A percentile compares a stretch with the other conserved stretches of the same genome.
Evolutionary conservation across 2,113 vertebrate genomes (phyloP).

Genomic region (Rhinopithecus roxellana): DNA sequence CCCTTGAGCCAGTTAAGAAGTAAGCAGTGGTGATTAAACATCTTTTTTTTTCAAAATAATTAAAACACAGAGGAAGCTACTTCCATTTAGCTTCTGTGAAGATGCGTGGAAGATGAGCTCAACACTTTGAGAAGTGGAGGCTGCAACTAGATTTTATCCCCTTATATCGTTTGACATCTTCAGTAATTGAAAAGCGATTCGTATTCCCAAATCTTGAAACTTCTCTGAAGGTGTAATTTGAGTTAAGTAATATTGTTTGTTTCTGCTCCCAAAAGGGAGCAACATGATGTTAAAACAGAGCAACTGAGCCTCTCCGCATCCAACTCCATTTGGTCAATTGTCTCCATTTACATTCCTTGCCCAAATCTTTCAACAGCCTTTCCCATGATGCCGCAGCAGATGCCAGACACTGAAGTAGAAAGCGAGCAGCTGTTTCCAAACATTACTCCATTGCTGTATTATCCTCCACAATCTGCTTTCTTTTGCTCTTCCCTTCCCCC

Average conservation of each 20-base stretch:
- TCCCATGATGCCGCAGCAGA: conserved; percentile 70
- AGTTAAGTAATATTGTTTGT: not conserved
- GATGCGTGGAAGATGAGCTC: not conserved
- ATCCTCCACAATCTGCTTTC: conserved; percentile 66
- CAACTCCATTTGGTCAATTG: conserved; percentile 58
- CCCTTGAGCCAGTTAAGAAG: conserved; percentile 43
- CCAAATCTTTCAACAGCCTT: conserved; percentile 75
- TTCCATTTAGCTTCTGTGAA: not conserved
- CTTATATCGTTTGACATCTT: not conserved
- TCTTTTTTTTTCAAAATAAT: not conserved
- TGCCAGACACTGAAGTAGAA: conserved; percentile 76
- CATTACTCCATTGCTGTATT: conserved; percentile 67
- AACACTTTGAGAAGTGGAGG: conserved; percentile 11
- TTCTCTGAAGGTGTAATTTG: conserved; percentile 18
- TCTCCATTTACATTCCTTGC: conserved; percentile 73
- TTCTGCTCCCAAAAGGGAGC: conserved; percentile 37
- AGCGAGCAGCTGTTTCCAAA: conserved; percentile 79
- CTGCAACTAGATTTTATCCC: not conserved
- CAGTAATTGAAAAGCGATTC: conserved; percentile 2
- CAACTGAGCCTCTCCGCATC: conserved; percentile 45
- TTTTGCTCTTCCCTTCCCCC: conserved; percentile 7
- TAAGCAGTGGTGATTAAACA: conserved; percentile 47
- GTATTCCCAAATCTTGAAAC: not conserved
- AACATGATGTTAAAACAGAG: conserved; percentile 45
- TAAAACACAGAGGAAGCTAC: not conserved